phyloP scores from a whole-genome alignment of 2,797 vertebrate genomes.

The Gymnocypris eckloni region DNA sequence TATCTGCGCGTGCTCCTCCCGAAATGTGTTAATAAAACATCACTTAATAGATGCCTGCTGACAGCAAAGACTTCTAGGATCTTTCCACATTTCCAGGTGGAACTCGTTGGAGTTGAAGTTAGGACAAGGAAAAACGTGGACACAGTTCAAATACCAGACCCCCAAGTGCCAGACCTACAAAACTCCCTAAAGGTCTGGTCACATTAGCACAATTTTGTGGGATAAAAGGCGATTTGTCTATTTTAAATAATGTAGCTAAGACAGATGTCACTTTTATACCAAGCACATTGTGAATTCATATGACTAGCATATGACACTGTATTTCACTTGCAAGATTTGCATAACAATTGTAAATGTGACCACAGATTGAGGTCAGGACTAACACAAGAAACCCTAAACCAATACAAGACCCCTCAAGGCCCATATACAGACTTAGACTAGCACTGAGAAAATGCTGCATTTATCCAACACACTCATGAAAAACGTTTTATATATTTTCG shows the following conservation, averaged over 20 bases:
- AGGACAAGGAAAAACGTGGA: not conserved
- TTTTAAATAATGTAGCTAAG: not conserved
- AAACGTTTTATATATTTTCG: not conserved
- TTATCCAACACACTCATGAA: not conserved
- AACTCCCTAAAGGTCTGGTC: not conserved
- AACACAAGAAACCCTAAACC: not conserved
- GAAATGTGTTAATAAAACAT: no score
- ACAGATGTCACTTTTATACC: not conserved
- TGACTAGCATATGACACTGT: not conserved
- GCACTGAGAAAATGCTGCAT: not conserved
- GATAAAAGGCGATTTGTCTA: not conserved
- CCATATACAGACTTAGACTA: not conserved
- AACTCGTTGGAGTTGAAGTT: not conserved
- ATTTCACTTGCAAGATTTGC: not conserved
- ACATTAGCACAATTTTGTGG: not conserved
- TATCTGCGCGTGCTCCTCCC: no score
- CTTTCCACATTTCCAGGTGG: constrained; percentile 27
- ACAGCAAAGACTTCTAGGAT: constrained; percentile 58
- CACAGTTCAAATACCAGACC: not conserved
- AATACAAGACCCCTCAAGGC: not conserved
- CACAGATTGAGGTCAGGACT: not conserved
- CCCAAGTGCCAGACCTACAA: not conserved
- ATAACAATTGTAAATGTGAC: not conserved
- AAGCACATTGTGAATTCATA: not conserved
- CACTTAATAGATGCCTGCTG: constrained; percentile 67